These are phyloP conservation scores for Crossaster papposus DNA, from an alignment of 53 echinoderm and acorn worm genomes.

Conservation along the genomic window DNA sequence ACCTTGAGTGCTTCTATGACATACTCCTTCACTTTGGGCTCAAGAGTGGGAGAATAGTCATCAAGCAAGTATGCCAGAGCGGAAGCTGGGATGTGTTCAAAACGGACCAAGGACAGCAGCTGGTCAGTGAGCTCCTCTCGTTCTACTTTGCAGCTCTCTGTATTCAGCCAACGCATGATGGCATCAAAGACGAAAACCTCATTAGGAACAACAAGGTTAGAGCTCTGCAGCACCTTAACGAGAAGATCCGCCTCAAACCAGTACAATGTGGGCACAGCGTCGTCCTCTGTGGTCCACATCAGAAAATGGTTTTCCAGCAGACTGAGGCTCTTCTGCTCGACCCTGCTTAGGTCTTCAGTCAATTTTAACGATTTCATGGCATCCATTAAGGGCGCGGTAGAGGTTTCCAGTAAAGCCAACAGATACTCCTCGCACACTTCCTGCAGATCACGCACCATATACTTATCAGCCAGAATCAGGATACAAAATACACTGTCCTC, in stretches of 20 bases:
- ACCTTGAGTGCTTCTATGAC: conserved; percentile 24
- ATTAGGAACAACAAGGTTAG: conserved; percentile 25
- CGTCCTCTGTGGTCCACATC: background rate
- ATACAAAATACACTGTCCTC: conserved; percentile 69
- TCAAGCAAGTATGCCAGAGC: conserved; percentile 4
- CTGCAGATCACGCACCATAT: conserved; percentile 70
- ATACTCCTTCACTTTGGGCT: conserved; percentile 29
- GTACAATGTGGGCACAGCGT: background rate
- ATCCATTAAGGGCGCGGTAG: conserved; percentile 16
- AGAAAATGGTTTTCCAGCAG: conserved; percentile 32
- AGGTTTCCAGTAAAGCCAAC: conserved; percentile 8
- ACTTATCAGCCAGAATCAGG: conserved; percentile 76
- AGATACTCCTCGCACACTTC: conserved; percentile 72
- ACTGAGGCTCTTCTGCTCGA: conserved; percentile 10
- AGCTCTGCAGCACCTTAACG: conserved; percentile 6
- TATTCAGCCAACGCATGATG: background rate
- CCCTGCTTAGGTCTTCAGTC: conserved; percentile 16
- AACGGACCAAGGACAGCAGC: conserved; percentile 31
- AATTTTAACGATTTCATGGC: conserved; percentile 16
- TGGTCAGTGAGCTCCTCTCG: background rate
- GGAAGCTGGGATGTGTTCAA: conserved; percentile 38
- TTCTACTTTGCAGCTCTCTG: background rate
- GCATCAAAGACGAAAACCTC: background rate
- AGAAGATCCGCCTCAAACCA: background rate
- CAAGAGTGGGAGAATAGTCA: background rate